Percentiles rank a stretch among this genome's conserved stretches.
These are phyloP conservation scores for Leptinotarsa peninsularis DNA, from an alignment of 2,888 invertebrate genomes.

Conservation along the genomic window DNA sequence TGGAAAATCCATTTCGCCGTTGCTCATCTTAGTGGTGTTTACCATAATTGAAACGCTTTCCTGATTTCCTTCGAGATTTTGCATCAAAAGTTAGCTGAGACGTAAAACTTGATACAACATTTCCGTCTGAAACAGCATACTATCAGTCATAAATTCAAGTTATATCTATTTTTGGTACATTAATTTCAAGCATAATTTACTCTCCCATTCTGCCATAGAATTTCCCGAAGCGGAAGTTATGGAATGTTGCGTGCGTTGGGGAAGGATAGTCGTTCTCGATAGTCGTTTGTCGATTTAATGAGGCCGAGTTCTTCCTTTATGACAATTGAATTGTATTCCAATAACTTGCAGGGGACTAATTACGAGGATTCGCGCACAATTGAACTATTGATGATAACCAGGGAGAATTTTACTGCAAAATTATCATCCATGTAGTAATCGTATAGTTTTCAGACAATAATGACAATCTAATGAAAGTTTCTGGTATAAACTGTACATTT, in stretches of 20 bases:
- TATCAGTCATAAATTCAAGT: slow-evolving; percentile 6
- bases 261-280: slow-evolving; percentile 14
- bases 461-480: no score
- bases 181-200: slow-evolving; percentile 29
- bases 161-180: slow-evolving; percentile 26
- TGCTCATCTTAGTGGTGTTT: not conserved
- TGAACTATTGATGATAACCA: no score
- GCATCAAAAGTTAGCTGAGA: slow-evolving; percentile 2
- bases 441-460: no score
- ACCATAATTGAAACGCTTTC: not conserved
- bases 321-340: not conserved
- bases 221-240: slow-evolving; percentile 25
- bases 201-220: slow-evolving; percentile 17
- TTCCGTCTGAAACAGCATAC: slow-evolving; percentile 6
- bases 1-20: not conserved
- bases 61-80: slow-evolving; percentile 8
- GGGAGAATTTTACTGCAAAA: no score
- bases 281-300: slow-evolving; percentile 23
- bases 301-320: slow-evolving; percentile 5
- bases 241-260: slow-evolving; percentile 23
- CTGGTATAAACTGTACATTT: no score
- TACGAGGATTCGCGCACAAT: not conserved
- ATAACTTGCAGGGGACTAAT: not conserved
- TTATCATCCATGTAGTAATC: no score
- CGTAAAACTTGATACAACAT: slow-evolving; percentile 3